These are phyloP conservation scores for Dynastes maya DNA, from an alignment of 2,888 invertebrate species.

Conservation along the genomic window DNA sequence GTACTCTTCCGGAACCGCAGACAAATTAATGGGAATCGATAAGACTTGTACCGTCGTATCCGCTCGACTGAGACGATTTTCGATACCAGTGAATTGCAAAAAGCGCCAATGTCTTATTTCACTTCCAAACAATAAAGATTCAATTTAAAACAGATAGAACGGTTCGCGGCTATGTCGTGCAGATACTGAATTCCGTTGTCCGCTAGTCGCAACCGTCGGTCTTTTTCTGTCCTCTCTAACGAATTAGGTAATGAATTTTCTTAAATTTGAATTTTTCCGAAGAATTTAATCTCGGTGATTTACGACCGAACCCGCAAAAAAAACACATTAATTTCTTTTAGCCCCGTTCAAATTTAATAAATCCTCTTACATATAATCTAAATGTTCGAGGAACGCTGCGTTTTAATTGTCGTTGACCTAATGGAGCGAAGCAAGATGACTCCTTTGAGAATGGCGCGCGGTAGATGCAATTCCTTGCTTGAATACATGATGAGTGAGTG, in stretches of 20 bases:
- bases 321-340: conserved; percentile 29
- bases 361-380: conserved; percentile 37
- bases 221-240: conserved; percentile 13
- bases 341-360: conserved; percentile 25
- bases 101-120: conserved; percentile 29
- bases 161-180: background rate
- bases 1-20: conserved; percentile 48
- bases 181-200: background rate
- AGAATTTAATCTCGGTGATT: conserved; percentile 46
- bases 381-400: background rate
- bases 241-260: conserved; percentile 44
- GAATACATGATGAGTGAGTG: no score
- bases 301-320: conserved; percentile 17
- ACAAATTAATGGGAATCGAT: conserved; percentile 49
- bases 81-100: conserved; percentile 25
- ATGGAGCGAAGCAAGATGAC: background rate
- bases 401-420: conserved; percentile 27
- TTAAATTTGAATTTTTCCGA: conserved; percentile 44
- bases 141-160: conserved; percentile 33
- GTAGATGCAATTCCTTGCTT: no score
- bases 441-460: background rate
- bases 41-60: conserved; percentile 20
- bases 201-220: background rate
- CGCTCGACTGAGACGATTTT: conserved; percentile 10
- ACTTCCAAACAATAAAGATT: conserved; percentile 42